A percentile compares a stretch with the other conserved stretches of the same genome.
Evolutionary conservation across 2,888 invertebrate genomes (phyloP).

Genomic region (Trichogramma dendrolimi): DNA sequence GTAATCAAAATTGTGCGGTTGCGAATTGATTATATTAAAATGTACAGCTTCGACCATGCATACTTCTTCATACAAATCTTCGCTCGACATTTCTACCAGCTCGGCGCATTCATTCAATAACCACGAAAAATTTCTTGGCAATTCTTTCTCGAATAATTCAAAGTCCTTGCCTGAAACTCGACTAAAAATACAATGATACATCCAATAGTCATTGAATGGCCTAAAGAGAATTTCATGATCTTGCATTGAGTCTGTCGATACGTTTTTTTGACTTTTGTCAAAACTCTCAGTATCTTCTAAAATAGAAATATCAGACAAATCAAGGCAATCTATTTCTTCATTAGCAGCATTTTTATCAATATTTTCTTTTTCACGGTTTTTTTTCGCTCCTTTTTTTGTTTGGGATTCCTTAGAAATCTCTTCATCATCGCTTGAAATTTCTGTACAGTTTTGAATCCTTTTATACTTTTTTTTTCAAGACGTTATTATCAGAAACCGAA

Average conservation of each 20-base stretch:
- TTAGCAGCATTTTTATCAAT: not conserved
- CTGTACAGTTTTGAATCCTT: not conserved
- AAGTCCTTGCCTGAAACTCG: constrained; percentile 40
- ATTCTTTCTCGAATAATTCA: constrained; percentile 39
- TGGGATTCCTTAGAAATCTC: too few relatives aligned
- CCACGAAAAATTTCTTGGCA: constrained; percentile 49
- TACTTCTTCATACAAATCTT: constrained; percentile 48
- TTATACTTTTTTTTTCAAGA: not conserved
- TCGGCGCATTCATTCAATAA: constrained; percentile 48
- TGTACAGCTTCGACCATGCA: constrained; percentile 44
- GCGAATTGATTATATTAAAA: constrained; percentile 29
- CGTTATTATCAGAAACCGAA: constrained; percentile 17
- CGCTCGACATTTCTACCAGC: constrained; percentile 41
- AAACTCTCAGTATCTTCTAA: constrained; percentile 10
- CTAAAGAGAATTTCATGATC: constrained; percentile 33
- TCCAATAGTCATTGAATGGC: constrained; percentile 48
- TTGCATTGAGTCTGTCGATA: constrained; percentile 6
- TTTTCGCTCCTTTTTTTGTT: not conserved
- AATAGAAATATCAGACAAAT: constrained; percentile 21
- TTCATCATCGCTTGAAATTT: not conserved
- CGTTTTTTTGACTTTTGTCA: not conserved
- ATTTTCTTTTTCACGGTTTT: not conserved
- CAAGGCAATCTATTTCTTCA: constrained; percentile 12
- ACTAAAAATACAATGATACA: constrained; percentile 43
- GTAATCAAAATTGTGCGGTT: constrained; percentile 15